Conservation (phyloP, 2,797 vertebrate genomes). For the Oryzias dopingdopingensis region DNA sequence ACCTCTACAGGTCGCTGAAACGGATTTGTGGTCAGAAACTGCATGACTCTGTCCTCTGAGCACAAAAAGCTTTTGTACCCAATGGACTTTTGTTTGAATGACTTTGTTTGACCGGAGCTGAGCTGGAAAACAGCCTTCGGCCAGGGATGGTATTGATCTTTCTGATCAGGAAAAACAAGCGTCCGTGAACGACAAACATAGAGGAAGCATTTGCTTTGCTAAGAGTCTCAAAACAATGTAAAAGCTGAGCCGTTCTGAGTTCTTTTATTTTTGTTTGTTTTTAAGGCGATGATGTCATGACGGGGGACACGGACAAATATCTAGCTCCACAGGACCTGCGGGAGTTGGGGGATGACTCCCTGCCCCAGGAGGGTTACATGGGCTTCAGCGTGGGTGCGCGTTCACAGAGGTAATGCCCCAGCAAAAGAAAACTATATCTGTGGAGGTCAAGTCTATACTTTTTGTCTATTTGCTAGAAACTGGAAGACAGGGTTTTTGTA, state of each 20-base stretch:
- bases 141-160: conserved; percentile 50
- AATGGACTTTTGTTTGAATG: conserved; percentile 39
- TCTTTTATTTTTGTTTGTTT: no score
- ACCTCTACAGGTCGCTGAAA: background rate
- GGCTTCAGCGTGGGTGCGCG: conserved; percentile 95
- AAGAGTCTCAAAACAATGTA: background rate
- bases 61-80: conserved; percentile 41
- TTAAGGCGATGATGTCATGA: conserved; percentile 96
- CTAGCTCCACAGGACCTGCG: conserved; percentile 95
- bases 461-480: no score
- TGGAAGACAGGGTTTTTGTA: no score
- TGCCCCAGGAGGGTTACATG: conserved; percentile 96
- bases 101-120: conserved; percentile 23
- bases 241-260: no score
- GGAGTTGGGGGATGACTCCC: conserved; percentile 94
- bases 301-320: conserved; percentile 95
- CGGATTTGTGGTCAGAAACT: background rate
- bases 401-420: conserved; percentile 87
- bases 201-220: background rate
- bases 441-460: no score
- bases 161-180: conserved; percentile 28
- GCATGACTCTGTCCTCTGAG: conserved; percentile 1
- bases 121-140: conserved; percentile 52
- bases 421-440: no score
- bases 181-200: conserved; percentile 10